Evolutionary conservation across 2,797 vertebrate genomes (phyloP), one percentile per base, ranked within the genome.

Genomic region (Sebastes kiyomatsui): DNA sequence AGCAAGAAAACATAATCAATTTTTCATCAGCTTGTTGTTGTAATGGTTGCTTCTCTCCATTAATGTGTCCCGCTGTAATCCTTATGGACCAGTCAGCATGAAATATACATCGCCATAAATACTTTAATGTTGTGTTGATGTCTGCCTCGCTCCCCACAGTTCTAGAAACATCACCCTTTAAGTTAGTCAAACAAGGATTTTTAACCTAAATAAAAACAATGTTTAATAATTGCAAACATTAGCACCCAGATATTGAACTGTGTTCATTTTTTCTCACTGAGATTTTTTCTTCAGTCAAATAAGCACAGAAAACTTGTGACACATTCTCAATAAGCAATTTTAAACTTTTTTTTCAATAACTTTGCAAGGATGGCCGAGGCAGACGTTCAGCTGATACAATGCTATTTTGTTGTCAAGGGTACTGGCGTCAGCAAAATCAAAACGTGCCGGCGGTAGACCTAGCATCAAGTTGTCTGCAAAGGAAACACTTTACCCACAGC

Each of bases 401-500:
- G 93, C 96, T 96, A 94, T 97, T 97, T 97, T 97, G 96, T 97
- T 98, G 97, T 97, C 96, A 97, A 96, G 97, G 96, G 96, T 95
- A 96, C 96, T 90, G 95, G 91, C 96, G 96, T 99, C 98, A 99
- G 98, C 97, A 97, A 94, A 98, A 96, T 95, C 94, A 96, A 97
- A 93, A 96, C 93, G 91, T 95, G 95, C 95, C 96, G 95, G 96
- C 95, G 91, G 91, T 91, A 93, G 94, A 95, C 95, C 95, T 93
- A 95, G 97, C 91, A 95, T 96, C 92, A 95, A 96, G 95, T 97
- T 98, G 97, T 97, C 97, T 97, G 42, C 91, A 93, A 96, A 96
- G 96, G 96, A 96, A 97, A 96, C 93, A 96, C 96, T 97, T 97
- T 96, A 96, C 96, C 95, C 97, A 93, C 92, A 95, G 96, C 94